These are phyloP conservation scores for Electrona antarctica DNA, from an alignment of 2,113 vertebrate genomes.

Conservation along the genomic window DNA sequence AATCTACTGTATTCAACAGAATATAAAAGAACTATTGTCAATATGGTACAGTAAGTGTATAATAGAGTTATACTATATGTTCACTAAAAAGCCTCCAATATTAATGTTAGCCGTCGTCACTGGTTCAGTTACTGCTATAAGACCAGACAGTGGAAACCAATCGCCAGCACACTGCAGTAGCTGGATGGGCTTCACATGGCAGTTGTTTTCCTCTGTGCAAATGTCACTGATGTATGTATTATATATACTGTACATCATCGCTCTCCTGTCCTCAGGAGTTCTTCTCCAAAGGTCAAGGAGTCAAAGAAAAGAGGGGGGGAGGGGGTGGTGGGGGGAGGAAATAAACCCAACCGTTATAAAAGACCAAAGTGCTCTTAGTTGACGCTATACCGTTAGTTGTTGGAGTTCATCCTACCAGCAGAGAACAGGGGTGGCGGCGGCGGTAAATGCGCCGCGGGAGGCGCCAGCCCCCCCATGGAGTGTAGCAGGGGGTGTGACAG, in stretches of 20 bases:
- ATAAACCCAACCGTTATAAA: constrained; percentile 23
- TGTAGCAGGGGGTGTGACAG: constrained; percentile 79
- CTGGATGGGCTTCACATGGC: not conserved
- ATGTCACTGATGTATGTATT: constrained; percentile 37
- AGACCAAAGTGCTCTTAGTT: constrained; percentile 56
- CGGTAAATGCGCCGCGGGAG: constrained; percentile 76
- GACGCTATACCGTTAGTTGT: constrained; percentile 70
- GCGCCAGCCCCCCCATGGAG: constrained; percentile 76
- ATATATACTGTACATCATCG: not conserved
- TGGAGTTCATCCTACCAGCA: constrained; percentile 85
- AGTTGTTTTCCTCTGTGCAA: constrained; percentile 33
- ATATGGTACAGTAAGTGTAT: constrained; percentile 46
- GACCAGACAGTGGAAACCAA: not conserved
- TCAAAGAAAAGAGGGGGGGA: not conserved
- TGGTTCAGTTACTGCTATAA: not conserved
- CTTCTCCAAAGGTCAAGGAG: constrained; percentile 29
- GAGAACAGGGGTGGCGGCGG: constrained; percentile 85
- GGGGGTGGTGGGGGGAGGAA: not conserved
- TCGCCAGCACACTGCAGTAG: not conserved
- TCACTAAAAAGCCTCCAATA: constrained; percentile 40
- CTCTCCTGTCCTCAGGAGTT: constrained; percentile 48
- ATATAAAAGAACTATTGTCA: constrained; percentile 64
- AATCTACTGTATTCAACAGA: constrained; percentile 64
- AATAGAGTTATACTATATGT: constrained; percentile 4
- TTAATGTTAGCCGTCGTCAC: constrained; percentile 30